These are phyloP conservation scores for Helarctos malayanus DNA, from an alignment of 2,797 vertebrate species.

Conservation along the genomic window DNA sequence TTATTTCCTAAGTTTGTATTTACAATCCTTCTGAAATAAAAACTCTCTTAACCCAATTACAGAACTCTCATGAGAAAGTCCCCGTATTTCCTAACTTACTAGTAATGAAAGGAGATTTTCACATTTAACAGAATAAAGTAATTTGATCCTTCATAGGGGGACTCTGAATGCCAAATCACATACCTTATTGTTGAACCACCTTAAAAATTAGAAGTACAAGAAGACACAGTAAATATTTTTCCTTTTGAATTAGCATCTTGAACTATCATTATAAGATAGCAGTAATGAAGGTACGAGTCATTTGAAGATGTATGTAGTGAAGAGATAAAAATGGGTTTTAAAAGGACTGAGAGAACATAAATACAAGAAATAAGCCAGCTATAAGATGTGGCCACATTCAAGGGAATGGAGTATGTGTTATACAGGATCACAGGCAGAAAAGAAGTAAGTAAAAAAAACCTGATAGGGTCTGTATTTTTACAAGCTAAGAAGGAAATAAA, in stretches of 20 bases:
- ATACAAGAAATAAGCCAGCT: not conserved
- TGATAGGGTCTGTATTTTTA: not conserved
- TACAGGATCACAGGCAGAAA: conserved; percentile 17
- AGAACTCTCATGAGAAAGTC: not conserved
- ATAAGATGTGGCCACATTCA: not conserved
- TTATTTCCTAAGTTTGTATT: conserved; percentile 35
- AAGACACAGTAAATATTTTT: not conserved
- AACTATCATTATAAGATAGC: conserved; percentile 29
- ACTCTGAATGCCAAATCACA: not conserved
- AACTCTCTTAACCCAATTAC: conserved; percentile 10
- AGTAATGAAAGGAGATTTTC: conserved; percentile 46
- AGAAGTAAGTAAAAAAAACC: not conserved
- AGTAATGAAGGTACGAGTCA: conserved; percentile 54
- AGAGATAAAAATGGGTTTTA: conserved; percentile 34
- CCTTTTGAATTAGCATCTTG: conserved; percentile 53
- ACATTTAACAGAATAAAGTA: conserved; percentile 15
- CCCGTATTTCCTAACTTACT: not conserved
- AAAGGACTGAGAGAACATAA: conserved; percentile 26
- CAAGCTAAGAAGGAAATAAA: not conserved
- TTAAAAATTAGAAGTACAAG: conserved; percentile 45
- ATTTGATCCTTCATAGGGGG: not conserved
- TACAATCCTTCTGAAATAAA: conserved; percentile 27
- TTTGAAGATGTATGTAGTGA: conserved; percentile 1
- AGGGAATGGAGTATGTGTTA: not conserved
- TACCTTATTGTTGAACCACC: not conserved